Evolutionary conservation across 2,888 invertebrate genomes (phyloP), one percentile per base, ranked within the genome.

Genomic region (Polydrusus pterygomalis): DNA sequence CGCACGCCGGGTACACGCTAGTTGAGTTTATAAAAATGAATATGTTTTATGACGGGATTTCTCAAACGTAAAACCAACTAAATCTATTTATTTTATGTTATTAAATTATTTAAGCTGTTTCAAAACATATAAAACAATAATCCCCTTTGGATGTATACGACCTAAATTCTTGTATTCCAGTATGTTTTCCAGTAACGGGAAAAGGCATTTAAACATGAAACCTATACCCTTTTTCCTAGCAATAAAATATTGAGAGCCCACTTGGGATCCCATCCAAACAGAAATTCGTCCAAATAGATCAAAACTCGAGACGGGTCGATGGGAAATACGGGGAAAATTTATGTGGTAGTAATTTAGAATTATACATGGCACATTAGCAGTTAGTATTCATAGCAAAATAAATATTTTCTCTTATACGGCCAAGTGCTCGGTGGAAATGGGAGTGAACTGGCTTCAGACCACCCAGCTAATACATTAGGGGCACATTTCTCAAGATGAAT

Each of bases 221-320:
- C 51, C 20, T 20, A 51, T 51, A 51, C 51, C 51, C 11, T 51
- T 51, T 49, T 51, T 51, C 51, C 51, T 51, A 51, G 18, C 51
- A 51, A 51, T 51, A 51, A 51, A 51, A 51, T 51, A 20, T 51
- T 51, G 20, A 51, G 51, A 20, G 51, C 11, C 51, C 51, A 51
- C 51, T 51, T n/a, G 51, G 51, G 51, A 51, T 51, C 51, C 51
- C 51, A 51, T 51, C 51, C 51, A 20, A 51, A 9, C n/a, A 20
- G 51, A 51, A 51, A 51, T 51, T 3, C 51, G 20, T 51, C 51
- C 10, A 51, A 51, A 51, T 51, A 51, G 51, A 51, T 51, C 51
- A 51, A 51, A 51, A 51, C 11, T 20, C 20, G 51, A 51, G 18
- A 51, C 18, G 51, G 51, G 8, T 51, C 51, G 51, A 51, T 20